Evolutionary conservation across 2,113 vertebrate species (phyloP), one percentile per base, ranked within the genome.

Genomic region (Columbina picui): DNA sequence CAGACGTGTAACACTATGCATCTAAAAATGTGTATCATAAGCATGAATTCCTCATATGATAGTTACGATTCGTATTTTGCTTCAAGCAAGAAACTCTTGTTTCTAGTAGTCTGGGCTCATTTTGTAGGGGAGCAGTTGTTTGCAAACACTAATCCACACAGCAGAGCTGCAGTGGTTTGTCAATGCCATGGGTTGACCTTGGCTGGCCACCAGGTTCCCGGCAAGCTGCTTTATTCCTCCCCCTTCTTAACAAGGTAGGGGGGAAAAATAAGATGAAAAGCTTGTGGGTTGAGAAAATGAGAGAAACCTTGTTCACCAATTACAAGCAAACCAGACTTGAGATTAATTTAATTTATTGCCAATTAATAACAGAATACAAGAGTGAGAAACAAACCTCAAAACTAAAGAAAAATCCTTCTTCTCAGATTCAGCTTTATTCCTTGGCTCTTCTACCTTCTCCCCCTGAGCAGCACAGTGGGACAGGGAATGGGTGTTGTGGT

Each of bases 381-480:
- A 76, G 26, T 30, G 10, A 87, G 69, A 86, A 87, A 87, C 3
- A 41, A 69, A 32, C 41, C 13, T 1, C 18, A n/a, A 76, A 67
- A 45, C 20, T 43, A 30, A 61, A 39, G 23, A 23, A 49, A 32
- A 2, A 10, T 32, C 14, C 34, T 55, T 60, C 45, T 65, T 9
- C 27, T 26, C 7, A 3, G 25, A 36, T 26, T 65, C 29, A 55
- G 4, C 8, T 60, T 73, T 26, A 32, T 10, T 55, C 26, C 64
- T 1, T 19, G 4, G 30, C 17, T 59, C 43, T 38, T 36, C 30
- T 60, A 11, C 10, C 13, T 69, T 41, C 4, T 34, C 22, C 15
- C 5, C 4, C 1, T 1, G 0, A n/a, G 38, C 4, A 4, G 38
- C 1, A 1, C 38, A 39, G 25, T 22, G 5, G 12, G 20, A n/a